Evolutionary conservation across 2,797 vertebrate genomes (phyloP).

Genomic region (Centroberyx gerrardi): DNA sequence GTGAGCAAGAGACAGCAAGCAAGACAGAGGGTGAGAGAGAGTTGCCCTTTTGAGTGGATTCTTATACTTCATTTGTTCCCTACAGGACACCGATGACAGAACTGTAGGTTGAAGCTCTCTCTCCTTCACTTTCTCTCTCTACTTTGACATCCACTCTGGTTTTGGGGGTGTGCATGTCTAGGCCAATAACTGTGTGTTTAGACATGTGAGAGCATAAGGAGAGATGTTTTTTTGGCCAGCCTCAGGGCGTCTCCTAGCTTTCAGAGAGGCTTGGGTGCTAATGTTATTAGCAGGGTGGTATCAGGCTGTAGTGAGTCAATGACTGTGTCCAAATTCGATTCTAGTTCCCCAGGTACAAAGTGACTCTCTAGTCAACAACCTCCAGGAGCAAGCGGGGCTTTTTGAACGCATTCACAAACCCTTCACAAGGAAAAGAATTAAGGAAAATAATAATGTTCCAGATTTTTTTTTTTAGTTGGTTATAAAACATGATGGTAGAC

Average conservation of each 20-base stretch:
- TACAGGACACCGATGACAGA: not conserved
- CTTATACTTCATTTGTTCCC: slow-evolving; percentile 5
- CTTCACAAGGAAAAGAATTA: no score
- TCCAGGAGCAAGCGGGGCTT: no score
- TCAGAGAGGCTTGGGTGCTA: not conserved
- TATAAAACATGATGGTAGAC: no score
- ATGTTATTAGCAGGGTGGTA: not conserved
- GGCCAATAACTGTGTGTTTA: not conserved
- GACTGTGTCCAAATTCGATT: no score
- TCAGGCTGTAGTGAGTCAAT: not conserved
- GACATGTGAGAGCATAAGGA: not conserved
- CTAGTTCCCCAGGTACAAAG: no score
- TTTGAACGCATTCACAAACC: no score
- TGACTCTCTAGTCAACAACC: not conserved
- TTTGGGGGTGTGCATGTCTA: not conserved
- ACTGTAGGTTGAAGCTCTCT: not conserved
- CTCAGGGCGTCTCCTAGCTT: not conserved
- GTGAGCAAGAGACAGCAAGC: not conserved
- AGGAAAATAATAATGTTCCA: no score
- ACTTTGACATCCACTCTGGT: no score
- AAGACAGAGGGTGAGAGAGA: not conserved
- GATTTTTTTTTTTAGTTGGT: no score
- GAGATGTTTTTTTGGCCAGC: not conserved
- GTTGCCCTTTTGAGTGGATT: not conserved
- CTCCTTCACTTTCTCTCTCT: not conserved